Base-by-base conservation (phyloP, 2,888 invertebrate genomes). In the Eupithecia subfuscata region DNA sequence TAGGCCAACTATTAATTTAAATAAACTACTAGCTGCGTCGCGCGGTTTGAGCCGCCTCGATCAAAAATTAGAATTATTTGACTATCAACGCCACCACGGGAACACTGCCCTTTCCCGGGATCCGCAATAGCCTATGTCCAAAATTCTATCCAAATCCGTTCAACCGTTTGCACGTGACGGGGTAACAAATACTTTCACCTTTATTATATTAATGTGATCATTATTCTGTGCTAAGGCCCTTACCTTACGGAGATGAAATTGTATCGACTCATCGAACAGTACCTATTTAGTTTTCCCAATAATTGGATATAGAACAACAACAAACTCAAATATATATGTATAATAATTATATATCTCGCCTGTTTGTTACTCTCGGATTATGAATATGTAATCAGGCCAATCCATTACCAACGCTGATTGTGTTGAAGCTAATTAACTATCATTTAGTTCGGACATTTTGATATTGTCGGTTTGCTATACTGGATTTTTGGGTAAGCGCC, bases 371-470 rank as follows among this genome's bases (percentile, higher is more conserved):
- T 64, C 22, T n/a, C 34, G 64, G 34, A 64, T 34, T 18, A 64
- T 34, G 16, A 64, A 64, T 64, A 64, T 18, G 18, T 34, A 64
- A 64, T 64, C 34, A 64, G 30, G 18, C 9, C 18, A 34, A 64
- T 18, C 16, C 16, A 64, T 64, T 34, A 80, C 81, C 78, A 79
- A 77, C 71, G 64, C 71, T 84, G 84, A 84, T 83, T 84, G 84
- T 82, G 74, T 81, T 75, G 80, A 79, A 84, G 82, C 82, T 86
- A 22, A 56, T 22, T 22, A 56, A 56, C n/a, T 18, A 56, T 52
- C 9, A 52, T 56, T 22, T 56, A 11, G n/a, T 56, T 22, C 25
- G 60, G 25, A 60, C 25, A 60, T 60, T 60, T 60, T 14, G 60
- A 25, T 60, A 34, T 16, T 18, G 56, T 67, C 16, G 40, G 0